Evolutionary conservation across 2,888 invertebrate genomes (phyloP), one percentile per base, ranked within the genome.

Genomic region (Macaria notata): DNA sequence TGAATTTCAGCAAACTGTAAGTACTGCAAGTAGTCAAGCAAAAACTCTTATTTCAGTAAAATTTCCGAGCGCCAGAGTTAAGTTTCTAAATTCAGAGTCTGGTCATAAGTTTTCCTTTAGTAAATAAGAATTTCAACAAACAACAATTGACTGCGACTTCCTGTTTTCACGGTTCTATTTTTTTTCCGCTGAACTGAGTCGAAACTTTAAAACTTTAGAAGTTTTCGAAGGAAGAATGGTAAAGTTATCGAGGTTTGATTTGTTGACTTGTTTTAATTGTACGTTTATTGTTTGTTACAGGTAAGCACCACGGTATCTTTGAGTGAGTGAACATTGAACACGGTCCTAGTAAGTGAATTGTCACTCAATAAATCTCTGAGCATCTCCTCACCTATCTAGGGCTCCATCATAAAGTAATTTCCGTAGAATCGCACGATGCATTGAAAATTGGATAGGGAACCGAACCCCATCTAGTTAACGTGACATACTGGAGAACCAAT

Each of bases 371-470:
- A 52, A 59, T 55, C 41, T 49, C 29, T 19, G 42, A 47, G 54
- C 38, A 46, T 45, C 31, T 54, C 46, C 42, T 52, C 48, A 51
- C 54, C 59, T 51, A 59, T 59, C 59, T 45, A 55, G 53, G 45
- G 51, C 61, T 64, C 62, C 57, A 64, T 64, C 62, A 66, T 66
- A 69, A 71, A 64, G 65, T 64, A 65, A 70, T 67, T 66, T 69
- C 66, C 70, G 62, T 61, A 64, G 66, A 68, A 69, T 68, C 66
- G 65, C 62, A 69, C 69, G 68, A 72, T 70, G 69, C 72, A 70
- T 69, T 73, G 72, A 73, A 79, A 77, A 78, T 78, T 75, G 73
- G 77, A 76, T 76, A 74, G 62, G 70, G 71, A 75, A 72, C 73
- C 72, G 75, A 75, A 70, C 73, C 71, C 61, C 65, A 70, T 68